Evolutionary conservation across 2,797 vertebrate genomes (phyloP), one percentile per base, ranked within the genome.

Genomic region (Taeniopygia guttata): DNA sequence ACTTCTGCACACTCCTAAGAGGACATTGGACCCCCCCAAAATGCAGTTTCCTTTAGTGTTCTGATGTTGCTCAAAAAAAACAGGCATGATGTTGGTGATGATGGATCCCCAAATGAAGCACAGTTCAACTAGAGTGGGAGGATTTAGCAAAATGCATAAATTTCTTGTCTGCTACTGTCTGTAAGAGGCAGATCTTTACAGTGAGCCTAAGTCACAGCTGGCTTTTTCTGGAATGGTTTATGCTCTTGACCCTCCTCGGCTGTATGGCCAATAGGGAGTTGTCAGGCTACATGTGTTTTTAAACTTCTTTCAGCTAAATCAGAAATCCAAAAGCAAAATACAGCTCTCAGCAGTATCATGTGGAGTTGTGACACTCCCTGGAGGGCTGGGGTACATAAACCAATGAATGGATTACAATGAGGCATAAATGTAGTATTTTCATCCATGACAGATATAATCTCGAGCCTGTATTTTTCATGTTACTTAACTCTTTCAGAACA

Each of bases 201-300:
- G 92, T 15, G 64, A 96, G 90, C 93, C 95, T 91, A 69, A 95
- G 90, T 90, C 95, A 94, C 96, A 97, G 95, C 95, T 97, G 96
- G 81, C 87, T 96, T 96, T 93, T 91, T 93, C 95, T 96, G 92
- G 93, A 96, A 95, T 69, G 73, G 56, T 95, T 97, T 95, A 89
- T 88, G 87, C 75, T 96, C 90, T 92, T 95, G 95, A 97, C 95
- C 96, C 96, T 96, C 85, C 95, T 93, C 52, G 56, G 91, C 89
- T 94, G 56, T 86, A 52, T 48, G 95, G 91, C 89, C 96, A 97
- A 94, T 89, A 38, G 94, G 94, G 96, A 96, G 73, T 94, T 97
- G 96, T 96, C 96, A 97, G 87, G 93, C 96, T 97, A 95, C 96
- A 96, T 97, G 93, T 89, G 86, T 96, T 95, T 97, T 96, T 87